Conservation (phyloP, 2,888 invertebrate species). For the Bellardia pandia region DNA sequence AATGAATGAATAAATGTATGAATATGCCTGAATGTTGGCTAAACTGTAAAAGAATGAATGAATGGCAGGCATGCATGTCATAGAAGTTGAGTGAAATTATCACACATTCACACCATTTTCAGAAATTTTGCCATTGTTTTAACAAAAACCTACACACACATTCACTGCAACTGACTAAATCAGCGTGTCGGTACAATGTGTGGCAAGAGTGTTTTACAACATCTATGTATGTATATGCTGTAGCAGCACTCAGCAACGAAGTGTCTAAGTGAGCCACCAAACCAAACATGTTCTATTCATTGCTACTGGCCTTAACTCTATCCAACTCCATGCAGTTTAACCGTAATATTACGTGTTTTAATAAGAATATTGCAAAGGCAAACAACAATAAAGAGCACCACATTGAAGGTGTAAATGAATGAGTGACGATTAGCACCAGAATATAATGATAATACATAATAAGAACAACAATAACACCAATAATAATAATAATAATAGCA, state of each 20-base stretch:
- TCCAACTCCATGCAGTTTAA: conserved; percentile 41
- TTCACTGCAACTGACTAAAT: conserved; percentile 21
- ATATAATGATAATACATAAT: conserved; percentile 71
- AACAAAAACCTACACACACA: not conserved
- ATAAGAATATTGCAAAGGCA: conserved; percentile 47
- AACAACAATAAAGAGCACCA: conserved; percentile 52
- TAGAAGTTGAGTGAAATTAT: conserved; percentile 77
- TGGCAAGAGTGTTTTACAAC: conserved; percentile 33
- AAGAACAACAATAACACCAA: conserved; percentile 47
- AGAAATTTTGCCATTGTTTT: conserved; percentile 72
- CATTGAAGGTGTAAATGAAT: conserved; percentile 73
- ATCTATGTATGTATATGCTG: not conserved
- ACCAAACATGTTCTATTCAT: conserved; percentile 31
- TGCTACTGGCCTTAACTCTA: conserved; percentile 30
- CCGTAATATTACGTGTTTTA: conserved; percentile 64
- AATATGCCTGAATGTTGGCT: conserved; percentile 19
- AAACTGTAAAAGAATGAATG: conserved; percentile 53
- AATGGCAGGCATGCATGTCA: conserved; percentile 69
- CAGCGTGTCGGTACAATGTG: no score
- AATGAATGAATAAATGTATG: conserved; percentile 2
- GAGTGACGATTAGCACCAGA: conserved; percentile 73
- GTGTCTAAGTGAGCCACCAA: conserved; percentile 46
- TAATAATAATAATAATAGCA: conserved; percentile 20
- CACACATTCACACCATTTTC: conserved; percentile 78
- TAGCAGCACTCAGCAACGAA: conserved; percentile 20